Percentiles rank a stretch among this genome's conserved stretches.
phyloP scores from a whole-genome alignment of 2,888 invertebrate genomes.

The Atherix ibis region DNA sequence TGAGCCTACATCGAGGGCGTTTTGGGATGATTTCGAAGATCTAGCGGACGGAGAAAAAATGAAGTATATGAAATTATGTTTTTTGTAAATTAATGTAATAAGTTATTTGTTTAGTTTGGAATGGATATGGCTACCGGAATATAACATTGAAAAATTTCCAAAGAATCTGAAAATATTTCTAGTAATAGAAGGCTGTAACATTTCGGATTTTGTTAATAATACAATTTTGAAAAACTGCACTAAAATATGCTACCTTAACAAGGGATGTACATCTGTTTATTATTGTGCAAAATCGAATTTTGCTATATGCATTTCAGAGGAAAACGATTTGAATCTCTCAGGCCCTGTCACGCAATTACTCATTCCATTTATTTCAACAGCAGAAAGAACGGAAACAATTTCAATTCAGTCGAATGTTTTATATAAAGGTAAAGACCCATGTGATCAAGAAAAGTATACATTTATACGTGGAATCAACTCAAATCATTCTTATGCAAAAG shows the following conservation, averaged over 20 bases:
- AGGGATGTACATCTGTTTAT: slow-evolving; percentile 11
- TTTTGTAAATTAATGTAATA: not conserved
- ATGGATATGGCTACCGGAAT: slow-evolving; percentile 8
- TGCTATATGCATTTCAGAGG: slow-evolving; percentile 21
- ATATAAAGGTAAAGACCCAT: slow-evolving; percentile 25
- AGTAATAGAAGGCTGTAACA: slow-evolving; percentile 22
- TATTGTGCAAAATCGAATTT: slow-evolving; percentile 7
- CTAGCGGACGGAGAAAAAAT: not conserved
- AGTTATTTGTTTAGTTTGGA: slow-evolving; percentile 6
- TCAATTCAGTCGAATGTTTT: slow-evolving; percentile 25
- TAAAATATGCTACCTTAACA: slow-evolving; percentile 19
- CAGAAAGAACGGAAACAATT: slow-evolving; percentile 21
- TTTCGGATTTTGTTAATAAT: slow-evolving; percentile 20
- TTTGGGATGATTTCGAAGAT: slow-evolving; percentile 31
- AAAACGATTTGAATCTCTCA: slow-evolving; percentile 21
- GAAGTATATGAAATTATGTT: not conserved
- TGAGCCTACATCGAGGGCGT: slow-evolving; percentile 29
- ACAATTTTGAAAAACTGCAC: slow-evolving; percentile 15
- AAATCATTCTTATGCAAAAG: slow-evolving; percentile 12
- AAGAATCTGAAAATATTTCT: slow-evolving; percentile 15
- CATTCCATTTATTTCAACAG: slow-evolving; percentile 18
- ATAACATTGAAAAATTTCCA: slow-evolving; percentile 1
- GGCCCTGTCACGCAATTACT: slow-evolving; percentile 22
- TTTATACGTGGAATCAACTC: slow-evolving; percentile 23
- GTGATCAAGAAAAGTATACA: slow-evolving; percentile 18